A percentile compares a stretch with the other conserved stretches of the same genome.
phyloP scores from a whole-genome alignment of 2,797 vertebrate genomes.

The Lagorchestes hirsutus region DNA sequence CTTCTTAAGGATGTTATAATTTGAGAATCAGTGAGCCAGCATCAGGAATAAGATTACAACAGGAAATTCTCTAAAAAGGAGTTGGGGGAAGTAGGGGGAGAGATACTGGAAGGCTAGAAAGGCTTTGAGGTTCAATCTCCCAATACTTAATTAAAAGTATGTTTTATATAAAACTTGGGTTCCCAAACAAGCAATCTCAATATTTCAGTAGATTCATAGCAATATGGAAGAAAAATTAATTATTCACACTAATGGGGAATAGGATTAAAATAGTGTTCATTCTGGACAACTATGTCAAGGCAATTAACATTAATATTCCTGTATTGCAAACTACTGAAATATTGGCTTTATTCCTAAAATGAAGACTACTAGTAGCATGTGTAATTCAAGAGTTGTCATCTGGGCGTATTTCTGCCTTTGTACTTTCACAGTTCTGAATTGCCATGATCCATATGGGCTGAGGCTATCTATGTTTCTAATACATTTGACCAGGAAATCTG shows the following conservation, averaged over 20 bases:
- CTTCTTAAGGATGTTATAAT: neutral
- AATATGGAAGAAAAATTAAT: neutral
- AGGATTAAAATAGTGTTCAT: neutral
- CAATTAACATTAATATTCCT: neutral
- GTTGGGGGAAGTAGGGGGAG: neutral
- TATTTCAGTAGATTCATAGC: neutral
- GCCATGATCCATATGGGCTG: neutral
- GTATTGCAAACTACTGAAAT: neutral
- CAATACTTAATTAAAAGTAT: neutral
- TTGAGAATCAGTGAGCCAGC: neutral
- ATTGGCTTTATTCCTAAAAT: neutral
- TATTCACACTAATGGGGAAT: neutral
- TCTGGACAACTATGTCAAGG: neutral
- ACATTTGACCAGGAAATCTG: conserved; percentile 3
- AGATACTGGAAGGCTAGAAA: neutral
- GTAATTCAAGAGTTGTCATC: neutral
- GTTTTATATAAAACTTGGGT: neutral
- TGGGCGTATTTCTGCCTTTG: neutral
- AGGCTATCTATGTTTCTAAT: conserved; percentile 9
- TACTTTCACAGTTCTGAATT: neutral
- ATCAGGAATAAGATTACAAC: neutral
- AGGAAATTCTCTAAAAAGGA: neutral
- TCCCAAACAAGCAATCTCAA: neutral
- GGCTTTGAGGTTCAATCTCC: neutral
- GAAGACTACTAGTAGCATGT: neutral